phyloP scores from a whole-genome alignment of 2,888 invertebrate species.

The Phengaris alcon region DNA sequence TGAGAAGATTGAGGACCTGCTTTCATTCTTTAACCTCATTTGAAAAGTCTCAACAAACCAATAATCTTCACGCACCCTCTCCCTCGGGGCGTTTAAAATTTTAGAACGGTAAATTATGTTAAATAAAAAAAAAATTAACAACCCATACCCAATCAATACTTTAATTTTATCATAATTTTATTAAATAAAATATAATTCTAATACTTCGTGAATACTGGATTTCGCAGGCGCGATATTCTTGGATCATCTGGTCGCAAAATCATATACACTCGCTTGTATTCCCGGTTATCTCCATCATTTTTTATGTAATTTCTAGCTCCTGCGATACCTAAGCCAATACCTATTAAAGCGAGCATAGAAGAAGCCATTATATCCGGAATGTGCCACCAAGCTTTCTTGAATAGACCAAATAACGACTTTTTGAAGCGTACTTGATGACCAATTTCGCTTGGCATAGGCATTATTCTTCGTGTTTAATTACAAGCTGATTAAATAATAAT shows the following conservation, averaged over 20 bases:
- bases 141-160: too few relatives aligned
- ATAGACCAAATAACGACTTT: slow-evolving; percentile 51
- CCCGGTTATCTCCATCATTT: slow-evolving; percentile 81
- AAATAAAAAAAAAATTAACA: too few relatives aligned
- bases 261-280: slow-evolving; percentile 79
- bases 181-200: neutral
- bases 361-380: slow-evolving; percentile 85
- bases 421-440: slow-evolving; percentile 55
- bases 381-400: slow-evolving; percentile 79
- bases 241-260: slow-evolving; percentile 83
- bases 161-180: too few relatives aligned
- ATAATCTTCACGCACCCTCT: too few relatives aligned
- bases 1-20: too few relatives aligned
- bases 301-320: slow-evolving; percentile 67
- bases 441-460: slow-evolving; percentile 47
- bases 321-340: slow-evolving; percentile 68
- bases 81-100: too few relatives aligned
- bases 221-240: slow-evolving; percentile 61
- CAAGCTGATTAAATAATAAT: neutral
- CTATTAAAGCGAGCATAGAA: slow-evolving; percentile 76
- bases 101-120: too few relatives aligned
- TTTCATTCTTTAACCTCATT: too few relatives aligned
- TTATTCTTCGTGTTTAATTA: slow-evolving; percentile 24
- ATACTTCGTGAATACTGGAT: slow-evolving; percentile 55
- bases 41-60: too few relatives aligned